Conservation (phyloP, 2,888 invertebrate genomes). For the Amblyjoppa proteus region DNA sequence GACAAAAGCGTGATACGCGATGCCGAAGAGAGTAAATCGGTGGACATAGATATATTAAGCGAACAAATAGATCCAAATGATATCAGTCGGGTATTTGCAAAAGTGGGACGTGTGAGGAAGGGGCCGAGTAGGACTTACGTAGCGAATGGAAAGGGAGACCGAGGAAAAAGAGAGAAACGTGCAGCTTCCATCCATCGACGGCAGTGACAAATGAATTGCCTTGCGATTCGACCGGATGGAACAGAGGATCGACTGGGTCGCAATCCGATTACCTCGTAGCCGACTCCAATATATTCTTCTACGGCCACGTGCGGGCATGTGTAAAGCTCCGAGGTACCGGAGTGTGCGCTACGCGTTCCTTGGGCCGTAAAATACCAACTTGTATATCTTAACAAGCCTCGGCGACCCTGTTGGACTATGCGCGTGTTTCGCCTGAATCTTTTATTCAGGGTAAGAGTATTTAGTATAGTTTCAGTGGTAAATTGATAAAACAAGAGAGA, state of each 20-base stretch:
- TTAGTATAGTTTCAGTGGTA: background rate
- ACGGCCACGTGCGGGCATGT: constrained; percentile 54
- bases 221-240: constrained; percentile 62
- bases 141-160: constrained; percentile 30
- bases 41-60: background rate
- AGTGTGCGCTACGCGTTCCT: background rate
- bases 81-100: background rate
- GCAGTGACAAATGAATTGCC: constrained; percentile 69
- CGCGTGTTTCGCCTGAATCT: constrained; percentile 2
- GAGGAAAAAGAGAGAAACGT: constrained; percentile 13
- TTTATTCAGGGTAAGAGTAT: background rate
- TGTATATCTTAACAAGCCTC: constrained; percentile 34
- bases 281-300: constrained; percentile 51
- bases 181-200: constrained; percentile 48
- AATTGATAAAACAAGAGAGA: background rate
- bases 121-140: constrained; percentile 26
- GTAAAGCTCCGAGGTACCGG: constrained; percentile 19
- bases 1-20: constrained; percentile 7
- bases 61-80: background rate
- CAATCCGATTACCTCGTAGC: constrained; percentile 69
- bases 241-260: constrained; percentile 53
- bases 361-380: constrained; percentile 31
- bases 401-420: background rate
- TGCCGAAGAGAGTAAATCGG: constrained; percentile 33
- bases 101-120: constrained; percentile 1